phyloP scores from a whole-genome alignment of 2,113 vertebrate species.

The Nanorana parkeri region DNA sequence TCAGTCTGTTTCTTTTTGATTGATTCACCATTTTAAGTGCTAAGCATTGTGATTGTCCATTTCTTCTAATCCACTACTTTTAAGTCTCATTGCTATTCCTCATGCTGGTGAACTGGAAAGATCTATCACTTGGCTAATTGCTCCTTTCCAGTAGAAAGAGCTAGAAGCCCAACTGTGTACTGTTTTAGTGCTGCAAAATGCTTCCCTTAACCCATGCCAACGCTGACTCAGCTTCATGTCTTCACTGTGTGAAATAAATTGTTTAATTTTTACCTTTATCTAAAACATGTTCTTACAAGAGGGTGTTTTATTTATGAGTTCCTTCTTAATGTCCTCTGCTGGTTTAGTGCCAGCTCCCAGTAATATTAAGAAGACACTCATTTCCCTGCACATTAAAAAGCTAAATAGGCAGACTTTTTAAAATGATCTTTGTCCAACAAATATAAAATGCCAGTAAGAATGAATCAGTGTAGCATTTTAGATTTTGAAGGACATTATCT shows the following conservation, averaged over 20 bases:
- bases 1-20: neutral
- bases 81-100: constrained; percentile 43
- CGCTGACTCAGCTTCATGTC: constrained; percentile 58
- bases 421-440: constrained; percentile 32
- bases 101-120: constrained; percentile 37
- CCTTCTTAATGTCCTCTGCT: constrained; percentile 57
- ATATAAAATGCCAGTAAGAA: constrained; percentile 39
- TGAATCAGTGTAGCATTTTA: neutral
- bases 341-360: constrained; percentile 55
- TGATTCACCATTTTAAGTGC: neutral
- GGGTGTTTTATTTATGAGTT: constrained; percentile 56
- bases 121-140: constrained; percentile 52
- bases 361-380: constrained; percentile 41
- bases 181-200: constrained; percentile 26
- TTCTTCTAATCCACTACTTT: constrained; percentile 8
- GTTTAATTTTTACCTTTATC: constrained; percentile 60
- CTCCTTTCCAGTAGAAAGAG: constrained; percentile 10
- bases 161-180: constrained; percentile 41
- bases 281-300: constrained; percentile 58
- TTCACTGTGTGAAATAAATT: constrained; percentile 52
- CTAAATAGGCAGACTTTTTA: constrained; percentile 36
- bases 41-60: neutral
- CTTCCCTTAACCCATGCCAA: constrained; percentile 17
- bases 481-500: neutral
- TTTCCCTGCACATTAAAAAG: constrained; percentile 28